Evolutionary conservation across 2,797 vertebrate genomes (phyloP).

Genomic region (Morelia viridis): DNA sequence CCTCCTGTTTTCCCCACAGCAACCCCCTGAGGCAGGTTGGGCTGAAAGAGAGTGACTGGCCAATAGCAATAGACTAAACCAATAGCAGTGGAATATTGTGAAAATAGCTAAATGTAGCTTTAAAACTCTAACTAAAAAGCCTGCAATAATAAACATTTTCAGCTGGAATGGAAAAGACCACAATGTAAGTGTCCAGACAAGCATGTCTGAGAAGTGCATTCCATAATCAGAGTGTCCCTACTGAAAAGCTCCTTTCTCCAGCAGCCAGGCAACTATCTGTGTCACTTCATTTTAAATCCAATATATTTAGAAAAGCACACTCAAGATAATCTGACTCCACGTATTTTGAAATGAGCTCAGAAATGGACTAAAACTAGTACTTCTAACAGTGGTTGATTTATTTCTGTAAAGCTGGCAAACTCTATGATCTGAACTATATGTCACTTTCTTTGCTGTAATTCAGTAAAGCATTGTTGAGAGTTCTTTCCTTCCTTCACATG

Average conservation of each 20-base stretch:
- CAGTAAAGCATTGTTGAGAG: neutral
- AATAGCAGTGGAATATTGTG: neutral
- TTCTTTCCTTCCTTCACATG: neutral
- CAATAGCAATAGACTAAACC: neutral
- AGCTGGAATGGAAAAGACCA: neutral
- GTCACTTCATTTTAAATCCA: neutral
- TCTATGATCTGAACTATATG: neutral
- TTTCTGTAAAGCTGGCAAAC: neutral
- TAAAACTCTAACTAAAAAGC: neutral
- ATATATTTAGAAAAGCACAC: neutral
- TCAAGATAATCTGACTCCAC: neutral
- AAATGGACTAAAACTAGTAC: neutral
- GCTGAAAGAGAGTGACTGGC: neutral
- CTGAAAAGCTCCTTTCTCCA: neutral
- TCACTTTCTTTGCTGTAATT: rapidly evolving
- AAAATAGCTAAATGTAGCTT: neutral
- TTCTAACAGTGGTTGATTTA: neutral
- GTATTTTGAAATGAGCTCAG: neutral
- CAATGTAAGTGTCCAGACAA: neutral
- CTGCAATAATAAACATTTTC: neutral
- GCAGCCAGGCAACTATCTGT: neutral
- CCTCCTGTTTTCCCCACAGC: neutral
- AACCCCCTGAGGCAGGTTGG: neutral
- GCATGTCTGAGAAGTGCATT: neutral
- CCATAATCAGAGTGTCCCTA: too few relatives aligned